phyloP scores from a whole-genome alignment of 2,888 invertebrate genomes.

The Tiliacea aurago region DNA sequence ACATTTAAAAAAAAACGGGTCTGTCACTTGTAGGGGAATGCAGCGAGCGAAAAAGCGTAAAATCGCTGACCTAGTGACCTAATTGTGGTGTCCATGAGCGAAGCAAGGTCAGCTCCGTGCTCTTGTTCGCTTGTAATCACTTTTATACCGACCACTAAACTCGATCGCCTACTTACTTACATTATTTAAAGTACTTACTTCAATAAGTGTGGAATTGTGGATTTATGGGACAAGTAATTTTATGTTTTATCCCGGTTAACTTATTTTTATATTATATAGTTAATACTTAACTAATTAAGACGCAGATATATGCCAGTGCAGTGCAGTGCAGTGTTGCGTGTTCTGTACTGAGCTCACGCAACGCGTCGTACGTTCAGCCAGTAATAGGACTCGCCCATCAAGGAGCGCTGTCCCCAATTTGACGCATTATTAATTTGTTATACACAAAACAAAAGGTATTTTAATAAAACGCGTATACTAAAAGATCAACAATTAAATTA shows the following conservation, averaged over 20 bases:
- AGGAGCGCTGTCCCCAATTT: too few relatives aligned
- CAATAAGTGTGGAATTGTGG: slow-evolving; percentile 19
- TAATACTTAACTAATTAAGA: too few relatives aligned
- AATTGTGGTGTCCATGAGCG: slow-evolving; percentile 83
- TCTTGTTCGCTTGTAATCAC: slow-evolving; percentile 68
- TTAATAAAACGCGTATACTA: too few relatives aligned
- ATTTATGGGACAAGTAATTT: slow-evolving; percentile 23
- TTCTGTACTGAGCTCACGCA: too few relatives aligned
- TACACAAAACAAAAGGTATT: too few relatives aligned
- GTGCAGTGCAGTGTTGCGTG: too few relatives aligned
- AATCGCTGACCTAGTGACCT: slow-evolving; percentile 84
- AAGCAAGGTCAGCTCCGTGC: slow-evolving; percentile 81
- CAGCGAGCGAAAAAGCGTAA: slow-evolving; percentile 71
- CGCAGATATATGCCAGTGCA: too few relatives aligned
- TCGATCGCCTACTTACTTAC: slow-evolving; percentile 57
- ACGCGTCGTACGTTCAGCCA: too few relatives aligned
- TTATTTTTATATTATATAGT: too few relatives aligned
- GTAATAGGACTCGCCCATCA: too few relatives aligned
- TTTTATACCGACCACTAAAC: slow-evolving; percentile 62
- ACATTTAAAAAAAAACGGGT: slow-evolving; percentile 37
- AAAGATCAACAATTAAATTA: too few relatives aligned
- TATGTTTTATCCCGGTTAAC: not conserved
- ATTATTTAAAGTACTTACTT: slow-evolving; percentile 22
- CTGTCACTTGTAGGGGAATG: slow-evolving; percentile 46
- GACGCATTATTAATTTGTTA: too few relatives aligned